Base-by-base conservation (phyloP, 2,797 vertebrate species). In the Serranus cabrilla region DNA sequence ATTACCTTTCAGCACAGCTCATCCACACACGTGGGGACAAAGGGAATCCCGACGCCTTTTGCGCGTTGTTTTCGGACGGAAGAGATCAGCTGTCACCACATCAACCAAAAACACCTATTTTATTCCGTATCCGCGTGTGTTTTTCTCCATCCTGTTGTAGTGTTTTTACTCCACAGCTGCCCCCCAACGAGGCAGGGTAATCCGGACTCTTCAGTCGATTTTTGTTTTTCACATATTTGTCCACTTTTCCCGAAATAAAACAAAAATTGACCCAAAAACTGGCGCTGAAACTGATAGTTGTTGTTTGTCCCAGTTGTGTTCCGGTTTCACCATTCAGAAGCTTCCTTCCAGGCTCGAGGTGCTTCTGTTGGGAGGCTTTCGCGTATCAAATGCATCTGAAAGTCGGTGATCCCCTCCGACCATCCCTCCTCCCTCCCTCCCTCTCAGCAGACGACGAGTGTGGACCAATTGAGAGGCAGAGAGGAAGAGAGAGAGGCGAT, bases 21-120 rank as follows among this genome's bases (percentile, higher is more conserved):
- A 64, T 88, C 79, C 79, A 68, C 92, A 64, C 92, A 92, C 90
- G 90, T 92, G 93, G 81, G 82, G 85, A 93, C 91, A 94, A 93
- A 92, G 89, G 92, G 91, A 89, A 91, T 88, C 91, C 91, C 87
- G 70, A 40, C 74, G 85, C 56, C 25, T 68, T 16, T 1, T 16
- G 57, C 72, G 71, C 61, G 56, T 65, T 39, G 74, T 59, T 78
- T 54, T 55, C 59, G 21, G 51, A 43, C 56, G 18, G 43, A 10
- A 51, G 54, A 34, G 42, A 60, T 27, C 72, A 39, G 77, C 78
- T 72, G 76, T 77, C 78, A 80, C 49, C 39, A 14, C 67, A 58
- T 65, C 11, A 14, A 37, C 10, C 47, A 20, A 3, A 31, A 17
- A 43, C 5, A 16, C 0, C 6, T 23, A 0, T 74, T 68, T 65